Base-by-base conservation (phyloP, 2,113 vertebrate genomes). In the Leptobrachium leishanense region DNA sequence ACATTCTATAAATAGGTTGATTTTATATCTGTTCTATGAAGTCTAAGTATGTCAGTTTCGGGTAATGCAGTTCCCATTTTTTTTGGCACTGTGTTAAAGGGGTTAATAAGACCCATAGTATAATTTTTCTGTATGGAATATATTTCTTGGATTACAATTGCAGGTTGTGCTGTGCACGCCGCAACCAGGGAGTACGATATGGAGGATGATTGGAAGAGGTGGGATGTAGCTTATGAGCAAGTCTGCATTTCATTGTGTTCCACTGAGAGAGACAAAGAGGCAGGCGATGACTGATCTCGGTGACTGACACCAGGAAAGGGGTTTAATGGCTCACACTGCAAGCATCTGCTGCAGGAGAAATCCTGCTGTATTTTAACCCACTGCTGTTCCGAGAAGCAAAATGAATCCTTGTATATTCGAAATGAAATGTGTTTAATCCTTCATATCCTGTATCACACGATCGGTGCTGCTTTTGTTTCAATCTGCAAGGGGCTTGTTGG, bases 231-330 rank as follows among this genome's bases (percentile, higher is more conserved):
- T 3, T 72, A 40, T 6, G 68, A 54, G 43, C 13, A 46, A 78
- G 57, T 43, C 68, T 46, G 43, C 20, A 54, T 70, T 74, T 68
- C 72, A 81, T 74, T 81, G 78, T 81, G 72, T 43, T 67, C 50
- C 42, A n/a, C 64, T 74, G 65, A 64, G 8, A 59, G 63, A 74
- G 77, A 80, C 71, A 81, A 81, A 81, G 77, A 73, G 65, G 72
- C 53, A 68, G 77, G 44, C n/a, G 72, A 73, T 81, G 78, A 80
- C 63, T 50, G 69, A 79, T 40, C 73, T 69, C 71, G 40, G 67
- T 74, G 64, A 64, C 54, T 68, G 72, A 12, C 44, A n/a, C 39
- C 31, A 54, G 54, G 65, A 68, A 41, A 41, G 4, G 71, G 59
- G 68, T 81, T 68, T 62, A 81, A 74, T 81, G 65, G 71, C 57